phyloP scores from a whole-genome alignment of 1,140 invertebrate genomes.

The Philopotamus ludificatus region DNA sequence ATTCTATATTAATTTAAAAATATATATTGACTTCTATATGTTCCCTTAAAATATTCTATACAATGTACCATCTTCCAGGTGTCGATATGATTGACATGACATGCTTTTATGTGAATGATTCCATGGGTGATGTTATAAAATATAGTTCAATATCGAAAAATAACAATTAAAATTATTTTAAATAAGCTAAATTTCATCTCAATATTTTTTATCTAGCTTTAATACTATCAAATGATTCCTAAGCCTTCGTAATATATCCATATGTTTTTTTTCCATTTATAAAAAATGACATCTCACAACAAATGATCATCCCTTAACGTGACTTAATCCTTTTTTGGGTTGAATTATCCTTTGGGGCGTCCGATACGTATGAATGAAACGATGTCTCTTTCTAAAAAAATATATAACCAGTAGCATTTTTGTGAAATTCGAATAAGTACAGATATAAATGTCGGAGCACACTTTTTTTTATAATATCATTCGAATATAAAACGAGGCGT shows the following conservation, averaged over 20 bases:
- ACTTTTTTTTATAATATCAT: neutral
- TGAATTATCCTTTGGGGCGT: conserved; percentile 23
- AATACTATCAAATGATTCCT: too few species aligned
- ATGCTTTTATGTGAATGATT: too few species aligned
- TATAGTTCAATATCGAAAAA: too few species aligned
- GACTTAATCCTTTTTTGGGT: conserved; percentile 38
- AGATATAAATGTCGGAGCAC: neutral
- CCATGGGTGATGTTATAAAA: too few species aligned
- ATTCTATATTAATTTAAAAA: too few species aligned
- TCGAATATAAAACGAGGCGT: conserved; percentile 8
- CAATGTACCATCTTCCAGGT: conserved; percentile 33
- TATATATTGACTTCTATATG: too few species aligned
- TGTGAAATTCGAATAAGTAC: conserved; percentile 16
- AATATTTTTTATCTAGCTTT: too few species aligned
- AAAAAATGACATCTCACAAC: conserved; percentile 30
- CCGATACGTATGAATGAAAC: conserved; percentile 7
- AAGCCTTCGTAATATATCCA: too few species aligned
- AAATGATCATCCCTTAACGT: conserved; percentile 36
- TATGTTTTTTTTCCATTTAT: too few species aligned
- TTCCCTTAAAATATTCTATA: too few species aligned
- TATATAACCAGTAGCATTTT: conserved; percentile 4
- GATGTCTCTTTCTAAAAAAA: neutral
- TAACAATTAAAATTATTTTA: too few species aligned
- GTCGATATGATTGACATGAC: conserved; percentile 40
- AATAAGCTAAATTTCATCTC: too few species aligned